phyloP scores from a whole-genome alignment of 2,797 vertebrate species.

The Schizopygopsis pylzovi region DNA sequence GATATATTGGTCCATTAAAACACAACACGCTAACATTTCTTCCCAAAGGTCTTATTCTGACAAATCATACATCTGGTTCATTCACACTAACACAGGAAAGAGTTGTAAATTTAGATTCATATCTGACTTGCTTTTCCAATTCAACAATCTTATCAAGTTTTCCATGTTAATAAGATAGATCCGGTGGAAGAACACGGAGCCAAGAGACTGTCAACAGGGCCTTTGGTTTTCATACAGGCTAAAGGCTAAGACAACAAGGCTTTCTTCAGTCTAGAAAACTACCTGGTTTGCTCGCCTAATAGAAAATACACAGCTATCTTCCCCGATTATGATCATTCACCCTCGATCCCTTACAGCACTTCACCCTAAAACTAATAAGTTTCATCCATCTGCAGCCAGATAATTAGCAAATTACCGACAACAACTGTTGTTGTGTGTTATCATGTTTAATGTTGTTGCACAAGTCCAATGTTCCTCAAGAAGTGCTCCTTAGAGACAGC shows the following conservation, averaged over 20 bases:
- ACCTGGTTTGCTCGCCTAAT: not conserved
- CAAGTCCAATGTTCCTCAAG: slow-evolving; percentile 62
- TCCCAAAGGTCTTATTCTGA: not conserved
- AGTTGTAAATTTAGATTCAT: not conserved
- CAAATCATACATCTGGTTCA: slow-evolving; percentile 17
- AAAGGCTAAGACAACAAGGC: not conserved
- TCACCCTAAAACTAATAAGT: slow-evolving; percentile 43
- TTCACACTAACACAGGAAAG: slow-evolving; percentile 23
- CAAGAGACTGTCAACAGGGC: slow-evolving; percentile 10
- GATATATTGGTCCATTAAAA: not conserved
- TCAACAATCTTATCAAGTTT: slow-evolving; percentile 32
- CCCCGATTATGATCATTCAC: slow-evolving; percentile 31
- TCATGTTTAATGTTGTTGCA: slow-evolving; percentile 51
- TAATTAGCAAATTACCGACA: slow-evolving; percentile 53
- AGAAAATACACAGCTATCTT: slow-evolving; percentile 10
- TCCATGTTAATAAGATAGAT: slow-evolving; percentile 21
- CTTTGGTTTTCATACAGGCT: not conserved
- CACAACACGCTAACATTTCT: not conserved
- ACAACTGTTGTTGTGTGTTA: slow-evolving; percentile 40
- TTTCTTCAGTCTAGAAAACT: not conserved
- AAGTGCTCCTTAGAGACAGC: slow-evolving; percentile 38
- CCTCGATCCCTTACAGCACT: slow-evolving; percentile 15
- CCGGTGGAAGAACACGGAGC: slow-evolving; percentile 6
- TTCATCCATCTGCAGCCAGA: slow-evolving; percentile 35
- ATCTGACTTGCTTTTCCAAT: slow-evolving; percentile 27